phyloP scores from a whole-genome alignment of 1,140 invertebrate genomes.

The Drosophila tani region DNA sequence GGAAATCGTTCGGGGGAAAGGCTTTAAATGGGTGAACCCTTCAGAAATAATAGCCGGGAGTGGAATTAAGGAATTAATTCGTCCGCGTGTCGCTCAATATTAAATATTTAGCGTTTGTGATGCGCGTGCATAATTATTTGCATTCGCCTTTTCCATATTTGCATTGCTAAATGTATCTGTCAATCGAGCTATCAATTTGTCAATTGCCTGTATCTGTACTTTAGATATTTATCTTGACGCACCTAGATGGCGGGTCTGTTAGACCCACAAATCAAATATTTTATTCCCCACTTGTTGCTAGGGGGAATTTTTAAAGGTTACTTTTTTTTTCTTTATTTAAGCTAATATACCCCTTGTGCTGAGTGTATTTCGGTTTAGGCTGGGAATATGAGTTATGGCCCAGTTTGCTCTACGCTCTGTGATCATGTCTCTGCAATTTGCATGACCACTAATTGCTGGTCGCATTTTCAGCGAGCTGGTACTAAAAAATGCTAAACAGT shows the following conservation, averaged over 20 bases:
- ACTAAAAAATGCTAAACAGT: slow-evolving; percentile 50
- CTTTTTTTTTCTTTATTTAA: background rate
- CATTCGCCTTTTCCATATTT: slow-evolving; percentile 8
- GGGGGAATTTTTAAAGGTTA: background rate
- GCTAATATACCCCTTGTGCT: slow-evolving; percentile 6
- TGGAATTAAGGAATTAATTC: slow-evolving; percentile 2
- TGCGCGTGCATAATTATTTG: slow-evolving; percentile 10
- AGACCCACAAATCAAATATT: slow-evolving; percentile 5
- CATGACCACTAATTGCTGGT: slow-evolving; percentile 67
- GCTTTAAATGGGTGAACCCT: background rate
- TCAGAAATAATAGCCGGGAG: slow-evolving; percentile 6
- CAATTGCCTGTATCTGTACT: slow-evolving; percentile 15
- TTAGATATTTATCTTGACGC: slow-evolving; percentile 35
- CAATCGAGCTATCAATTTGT: slow-evolving; percentile 45
- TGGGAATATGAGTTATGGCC: slow-evolving; percentile 43
- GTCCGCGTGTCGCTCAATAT: slow-evolving; percentile 3
- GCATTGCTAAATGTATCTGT: slow-evolving; percentile 32
- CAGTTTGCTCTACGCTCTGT: slow-evolving; percentile 15
- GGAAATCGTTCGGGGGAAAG: background rate
- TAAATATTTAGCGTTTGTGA: slow-evolving; percentile 22
- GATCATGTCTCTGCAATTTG: slow-evolving; percentile 49
- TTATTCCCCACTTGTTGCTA: background rate
- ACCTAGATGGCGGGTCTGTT: slow-evolving; percentile 4
- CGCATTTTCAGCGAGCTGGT: slow-evolving; percentile 16
- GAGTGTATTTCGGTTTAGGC: slow-evolving; percentile 13